phyloP scores from a whole-genome alignment of 2,888 invertebrate species.

The Ommatoiulus sabulosus region DNA sequence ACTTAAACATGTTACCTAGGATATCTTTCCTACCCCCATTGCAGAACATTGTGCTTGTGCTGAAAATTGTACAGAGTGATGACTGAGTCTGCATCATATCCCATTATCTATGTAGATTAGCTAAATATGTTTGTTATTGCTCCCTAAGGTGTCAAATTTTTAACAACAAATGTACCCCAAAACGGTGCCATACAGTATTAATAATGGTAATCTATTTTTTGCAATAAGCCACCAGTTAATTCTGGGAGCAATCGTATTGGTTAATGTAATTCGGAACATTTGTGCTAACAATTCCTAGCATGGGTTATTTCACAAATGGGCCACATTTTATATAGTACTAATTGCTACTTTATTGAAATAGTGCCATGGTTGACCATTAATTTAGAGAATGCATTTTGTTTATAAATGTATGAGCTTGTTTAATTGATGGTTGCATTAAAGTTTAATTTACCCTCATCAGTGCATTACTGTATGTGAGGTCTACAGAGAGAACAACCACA shows the following conservation, averaged over 20 bases:
- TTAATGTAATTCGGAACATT: not conserved
- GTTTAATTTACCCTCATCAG: not conserved
- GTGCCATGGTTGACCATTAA: not conserved
- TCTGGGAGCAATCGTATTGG: too few relatives aligned
- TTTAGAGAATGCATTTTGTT: not conserved
- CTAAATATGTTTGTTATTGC: not conserved
- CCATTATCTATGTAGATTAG: not conserved
- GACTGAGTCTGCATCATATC: slow-evolving; percentile 2
- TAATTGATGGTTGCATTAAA: not conserved
- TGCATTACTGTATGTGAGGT: not conserved
- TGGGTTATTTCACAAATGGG: not conserved
- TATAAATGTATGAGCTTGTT: not conserved
- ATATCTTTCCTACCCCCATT: not conserved
- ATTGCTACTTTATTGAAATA: not conserved
- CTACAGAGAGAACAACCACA: not conserved
- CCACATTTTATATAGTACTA: not conserved
- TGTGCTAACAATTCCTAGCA: not conserved
- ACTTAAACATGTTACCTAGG: not conserved
- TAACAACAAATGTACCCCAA: not conserved
- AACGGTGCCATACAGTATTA: too few relatives aligned
- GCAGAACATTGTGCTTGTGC: not conserved
- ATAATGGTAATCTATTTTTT: too few relatives aligned
- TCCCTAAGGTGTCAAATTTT: not conserved
- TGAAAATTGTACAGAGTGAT: slow-evolving; percentile 12
- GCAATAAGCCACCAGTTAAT: too few relatives aligned